These are phyloP conservation scores for Anser cygnoides DNA, from an alignment of 2,113 vertebrate species.

Conservation along the genomic window DNA sequence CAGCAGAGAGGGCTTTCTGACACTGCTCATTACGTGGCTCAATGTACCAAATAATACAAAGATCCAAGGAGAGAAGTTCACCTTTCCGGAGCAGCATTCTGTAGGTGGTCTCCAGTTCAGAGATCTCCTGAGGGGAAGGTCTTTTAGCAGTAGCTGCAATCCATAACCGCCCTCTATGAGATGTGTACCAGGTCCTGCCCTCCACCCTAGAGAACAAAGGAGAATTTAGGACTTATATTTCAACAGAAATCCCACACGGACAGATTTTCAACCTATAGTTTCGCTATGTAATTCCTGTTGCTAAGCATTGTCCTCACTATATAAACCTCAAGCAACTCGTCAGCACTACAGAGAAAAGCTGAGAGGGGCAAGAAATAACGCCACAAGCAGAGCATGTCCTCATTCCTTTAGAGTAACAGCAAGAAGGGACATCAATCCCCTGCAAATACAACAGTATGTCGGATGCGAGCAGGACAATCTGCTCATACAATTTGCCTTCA, in stretches of 20 bases:
- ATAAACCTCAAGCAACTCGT: neutral
- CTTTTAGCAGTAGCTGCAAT: constrained; percentile 93
- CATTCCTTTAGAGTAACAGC: neutral
- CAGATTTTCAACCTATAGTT: neutral
- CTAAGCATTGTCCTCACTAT: neutral
- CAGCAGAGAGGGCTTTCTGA: neutral
- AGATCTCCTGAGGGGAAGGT: constrained; percentile 88
- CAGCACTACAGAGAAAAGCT: neutral
- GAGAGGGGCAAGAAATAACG: neutral
- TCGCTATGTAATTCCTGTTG: neutral
- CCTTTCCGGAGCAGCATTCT: constrained; percentile 82
- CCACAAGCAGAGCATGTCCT: neutral
- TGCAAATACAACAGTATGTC: neutral
- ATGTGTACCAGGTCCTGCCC: constrained; percentile 94
- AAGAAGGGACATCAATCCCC: neutral
- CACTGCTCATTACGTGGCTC: neutral
- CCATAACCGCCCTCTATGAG: constrained; percentile 94
- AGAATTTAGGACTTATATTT: constrained; percentile 6
- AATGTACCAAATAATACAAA: neutral
- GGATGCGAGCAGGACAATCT: neutral
- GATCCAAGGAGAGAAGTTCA: constrained; percentile 55
- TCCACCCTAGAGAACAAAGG: constrained; percentile 83
- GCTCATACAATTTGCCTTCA: neutral
- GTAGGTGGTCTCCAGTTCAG: constrained; percentile 88
- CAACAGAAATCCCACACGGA: neutral